phyloP scores from a whole-genome alignment of 1,140 invertebrate genomes.

The Drosophila bifasciata region DNA sequence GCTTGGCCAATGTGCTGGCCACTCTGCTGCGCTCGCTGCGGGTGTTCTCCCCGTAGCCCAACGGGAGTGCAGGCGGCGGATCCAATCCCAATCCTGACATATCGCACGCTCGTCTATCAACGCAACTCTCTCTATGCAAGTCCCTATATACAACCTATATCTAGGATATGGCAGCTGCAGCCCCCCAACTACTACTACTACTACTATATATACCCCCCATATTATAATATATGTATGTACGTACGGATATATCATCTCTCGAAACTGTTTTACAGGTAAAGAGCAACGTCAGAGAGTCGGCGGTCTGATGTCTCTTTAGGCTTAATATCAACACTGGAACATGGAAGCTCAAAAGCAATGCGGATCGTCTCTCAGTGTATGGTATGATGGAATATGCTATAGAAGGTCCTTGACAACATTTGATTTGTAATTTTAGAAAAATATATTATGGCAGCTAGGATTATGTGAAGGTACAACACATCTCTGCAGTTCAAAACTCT shows the following conservation, averaged over 20 bases:
- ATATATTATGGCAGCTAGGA: too few relatives aligned
- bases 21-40: conserved; percentile 91
- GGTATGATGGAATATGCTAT: conserved; percentile 8
- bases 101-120: conserved; percentile 58
- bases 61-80: not conserved
- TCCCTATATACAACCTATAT: conserved; percentile 56
- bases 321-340: conserved; percentile 27
- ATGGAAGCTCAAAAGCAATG: conserved; percentile 34
- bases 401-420: not conserved
- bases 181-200: conserved; percentile 5
- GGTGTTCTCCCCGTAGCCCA: conserved; percentile 89
- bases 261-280: conserved; percentile 77
- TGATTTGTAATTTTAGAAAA: not conserved
- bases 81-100: conserved; percentile 48
- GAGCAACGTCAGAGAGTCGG: conserved; percentile 68
- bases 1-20: conserved; percentile 91
- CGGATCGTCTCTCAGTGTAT: not conserved
- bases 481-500: too few relatives aligned
- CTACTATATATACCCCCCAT: not conserved
- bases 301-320: conserved; percentile 57
- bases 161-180: conserved; percentile 28
- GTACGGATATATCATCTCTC: conserved; percentile 28
- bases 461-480: too few relatives aligned
- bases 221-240: conserved; percentile 3
- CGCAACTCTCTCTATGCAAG: conserved; percentile 50